A percentile compares a stretch with the other conserved stretches of the same genome.
Conservation (phyloP, 2,888 invertebrate genomes). For the Nymphalis polychloros region DNA sequence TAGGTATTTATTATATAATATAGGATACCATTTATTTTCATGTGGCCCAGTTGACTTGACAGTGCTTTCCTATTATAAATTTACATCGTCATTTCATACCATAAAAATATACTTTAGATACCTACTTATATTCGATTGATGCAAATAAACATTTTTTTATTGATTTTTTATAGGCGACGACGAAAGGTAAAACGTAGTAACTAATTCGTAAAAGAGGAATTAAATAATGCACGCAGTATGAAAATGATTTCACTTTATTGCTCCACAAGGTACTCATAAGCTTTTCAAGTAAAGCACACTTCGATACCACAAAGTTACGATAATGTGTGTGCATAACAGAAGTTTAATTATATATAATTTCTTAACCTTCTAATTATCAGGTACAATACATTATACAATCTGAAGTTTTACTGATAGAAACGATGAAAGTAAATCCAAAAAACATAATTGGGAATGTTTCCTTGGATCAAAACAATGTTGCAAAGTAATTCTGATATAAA, state of each 20-base stretch:
- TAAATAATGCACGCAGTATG: slow-evolving; percentile 57
- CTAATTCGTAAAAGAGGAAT: neutral
- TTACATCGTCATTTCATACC: too few relatives aligned
- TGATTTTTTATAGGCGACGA: too few relatives aligned
- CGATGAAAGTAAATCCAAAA: slow-evolving; percentile 49
- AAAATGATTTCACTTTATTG: slow-evolving; percentile 72
- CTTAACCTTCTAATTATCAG: slow-evolving; percentile 66
- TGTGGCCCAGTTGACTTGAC: too few relatives aligned
- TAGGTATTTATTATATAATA: too few relatives aligned
- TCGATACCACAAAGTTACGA: slow-evolving; percentile 57
- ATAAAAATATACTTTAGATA: too few relatives aligned
- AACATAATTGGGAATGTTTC: slow-evolving; percentile 48
- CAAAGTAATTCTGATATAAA: slow-evolving; percentile 57
- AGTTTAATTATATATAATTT: slow-evolving; percentile 50
- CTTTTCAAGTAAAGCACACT: slow-evolving; percentile 64
- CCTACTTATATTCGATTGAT: too few relatives aligned
- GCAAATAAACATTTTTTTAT: too few relatives aligned
- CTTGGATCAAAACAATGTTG: slow-evolving; percentile 46
- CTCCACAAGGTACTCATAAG: slow-evolving; percentile 71
- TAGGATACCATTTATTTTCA: too few relatives aligned
- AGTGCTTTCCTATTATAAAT: too few relatives aligned
- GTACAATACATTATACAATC: slow-evolving; percentile 66
- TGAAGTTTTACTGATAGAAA: slow-evolving; percentile 45
- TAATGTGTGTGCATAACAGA: slow-evolving; percentile 69
- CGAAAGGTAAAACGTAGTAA: too few relatives aligned